A percentile compares a stretch with the other conserved stretches of the same genome.
phyloP scores from a whole-genome alignment of 2,888 invertebrate genomes.

The Eustalomyia histrio region DNA sequence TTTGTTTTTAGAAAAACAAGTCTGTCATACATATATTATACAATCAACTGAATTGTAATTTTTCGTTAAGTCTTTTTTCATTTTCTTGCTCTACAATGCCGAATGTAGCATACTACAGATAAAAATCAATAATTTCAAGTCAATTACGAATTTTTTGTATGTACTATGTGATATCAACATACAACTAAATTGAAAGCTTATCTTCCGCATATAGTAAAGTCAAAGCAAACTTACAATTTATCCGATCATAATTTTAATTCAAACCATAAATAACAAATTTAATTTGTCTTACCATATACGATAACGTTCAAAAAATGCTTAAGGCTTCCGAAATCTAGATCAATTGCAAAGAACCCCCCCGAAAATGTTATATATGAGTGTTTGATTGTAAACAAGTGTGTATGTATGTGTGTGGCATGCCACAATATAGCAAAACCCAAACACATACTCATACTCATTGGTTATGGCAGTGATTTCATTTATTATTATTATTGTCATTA shows the following conservation, averaged over 20 bases:
- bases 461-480: constrained; percentile 64
- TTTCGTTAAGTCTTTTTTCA: too few species aligned
- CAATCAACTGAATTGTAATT: too few species aligned
- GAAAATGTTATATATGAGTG: constrained; percentile 20
- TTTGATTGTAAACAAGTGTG: constrained; percentile 12
- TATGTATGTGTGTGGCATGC: constrained; percentile 38
- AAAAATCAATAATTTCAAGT: constrained; percentile 40
- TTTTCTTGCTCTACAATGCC: neutral
- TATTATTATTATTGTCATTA: constrained; percentile 65
- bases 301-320: constrained; percentile 49
- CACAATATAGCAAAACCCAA: neutral
- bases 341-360: constrained; percentile 43
- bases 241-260: constrained; percentile 56
- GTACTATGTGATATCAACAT: neutral
- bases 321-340: constrained; percentile 61
- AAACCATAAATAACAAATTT: constrained; percentile 64
- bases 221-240: constrained; percentile 46
- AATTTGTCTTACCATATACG: constrained; percentile 54
- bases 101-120: neutral
- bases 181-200: constrained; percentile 46
- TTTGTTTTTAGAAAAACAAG: too few species aligned
- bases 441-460: constrained; percentile 42
- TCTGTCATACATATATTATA: too few species aligned
- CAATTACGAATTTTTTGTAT: constrained; percentile 38
- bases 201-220: constrained; percentile 45